Evolutionary conservation across 2,797 vertebrate species (phyloP), one percentile per base, ranked within the genome.

Genomic region (Paramormyrops hopkinsi): DNA sequence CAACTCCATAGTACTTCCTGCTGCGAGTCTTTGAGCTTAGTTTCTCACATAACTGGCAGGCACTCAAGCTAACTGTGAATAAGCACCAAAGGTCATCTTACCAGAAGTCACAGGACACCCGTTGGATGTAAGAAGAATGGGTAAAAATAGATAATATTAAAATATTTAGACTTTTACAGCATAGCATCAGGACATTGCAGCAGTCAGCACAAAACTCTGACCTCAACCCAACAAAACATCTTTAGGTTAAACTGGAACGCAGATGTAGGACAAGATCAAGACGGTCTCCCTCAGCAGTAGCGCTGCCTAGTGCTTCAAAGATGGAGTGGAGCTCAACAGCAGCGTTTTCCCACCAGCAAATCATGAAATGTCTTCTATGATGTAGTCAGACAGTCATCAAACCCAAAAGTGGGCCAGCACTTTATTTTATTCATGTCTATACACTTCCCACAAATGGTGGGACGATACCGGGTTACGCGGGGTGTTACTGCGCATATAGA

Each of bases 231-330:
- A 44, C 73, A 79, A 79, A 79, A 51, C 82, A 84, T 84, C 48
- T 50, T 84, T 79, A 79, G 73, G 73, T 79, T 79, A 79, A 79
- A 79, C 73, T 79, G 73, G 73, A 79, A 37, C 86, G 51, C 17
- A 87, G 54, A 87, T 87, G 86, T 87, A 54, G 50, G 54, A 87
- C 86, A 87, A 59, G 51, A 87, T 54, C 25, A 54, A 37, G 51
- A 79, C 17, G 2, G 37, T 44, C 17, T 37, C 62, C 37, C 41
- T 44, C 37, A 79, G 37, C 73, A 41, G 6, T 79, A 79, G 73
- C 9, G 73, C 37, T n/a, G 41, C 37, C 37, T 44, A 12, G 33
- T 14, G 17, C 37, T 46, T 79, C 41, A 79, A 44, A 79, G 73
- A 19, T 44, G n/a, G 73, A 1, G 37, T 79, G 73, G 17, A 79